A percentile compares a stretch with the other conserved stretches of the same genome.
Evolutionary conservation across 2,113 vertebrate genomes (phyloP).

Genomic region (Gracilinanus agilis): DNA sequence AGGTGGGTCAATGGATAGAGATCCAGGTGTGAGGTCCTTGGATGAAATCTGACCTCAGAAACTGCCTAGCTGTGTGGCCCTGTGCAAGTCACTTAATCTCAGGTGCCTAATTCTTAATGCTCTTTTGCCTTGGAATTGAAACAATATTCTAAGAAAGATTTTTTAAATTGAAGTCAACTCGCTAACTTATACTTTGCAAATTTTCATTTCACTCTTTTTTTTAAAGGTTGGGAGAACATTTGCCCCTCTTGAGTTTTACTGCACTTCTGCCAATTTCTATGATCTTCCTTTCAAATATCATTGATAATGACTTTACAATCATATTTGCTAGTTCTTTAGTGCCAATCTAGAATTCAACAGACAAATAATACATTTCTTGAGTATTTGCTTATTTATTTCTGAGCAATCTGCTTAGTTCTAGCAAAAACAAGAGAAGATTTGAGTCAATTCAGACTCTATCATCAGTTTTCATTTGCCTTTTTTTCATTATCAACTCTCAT

Average conservation of each 20-base stretch:
- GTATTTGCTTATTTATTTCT: background rate
- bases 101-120: no score
- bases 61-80: no score
- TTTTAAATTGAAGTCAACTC: background rate
- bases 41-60: no score
- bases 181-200: background rate
- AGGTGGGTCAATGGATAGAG: no score
- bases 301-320: background rate
- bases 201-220: background rate
- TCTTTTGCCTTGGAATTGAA: no score
- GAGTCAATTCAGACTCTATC: background rate
- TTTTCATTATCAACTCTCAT: background rate
- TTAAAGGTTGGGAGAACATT: background rate
- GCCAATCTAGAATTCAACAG: background rate
- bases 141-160: no score
- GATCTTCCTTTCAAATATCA: background rate
- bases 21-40: no score
- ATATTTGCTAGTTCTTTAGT: background rate
- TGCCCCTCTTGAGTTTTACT: background rate
- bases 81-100: no score
- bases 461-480: background rate
- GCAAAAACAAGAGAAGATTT: background rate
- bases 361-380: background rate
- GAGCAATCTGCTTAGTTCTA: background rate
- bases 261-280: background rate